Evolutionary conservation across 2,888 invertebrate genomes (phyloP).

Genomic region (Agrochola lychnidis): DNA sequence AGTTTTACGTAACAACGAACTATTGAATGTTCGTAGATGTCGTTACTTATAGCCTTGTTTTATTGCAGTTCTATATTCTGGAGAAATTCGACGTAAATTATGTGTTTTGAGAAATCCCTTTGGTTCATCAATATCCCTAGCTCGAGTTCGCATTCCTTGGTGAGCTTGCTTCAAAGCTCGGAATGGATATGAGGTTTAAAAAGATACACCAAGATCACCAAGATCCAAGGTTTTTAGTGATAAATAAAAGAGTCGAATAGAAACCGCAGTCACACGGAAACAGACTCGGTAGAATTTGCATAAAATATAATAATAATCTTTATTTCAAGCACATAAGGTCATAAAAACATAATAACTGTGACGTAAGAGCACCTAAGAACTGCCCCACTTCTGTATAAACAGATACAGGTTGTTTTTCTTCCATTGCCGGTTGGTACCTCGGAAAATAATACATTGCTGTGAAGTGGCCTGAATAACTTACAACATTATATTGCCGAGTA

Average conservation of each 20-base stretch:
- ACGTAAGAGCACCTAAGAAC: slow-evolving; percentile 38
- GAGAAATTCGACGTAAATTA: too few species aligned
- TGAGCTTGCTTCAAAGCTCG: too few species aligned
- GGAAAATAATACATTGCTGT: slow-evolving; percentile 49
- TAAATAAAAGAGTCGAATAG: not conserved
- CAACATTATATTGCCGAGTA: slow-evolving; percentile 48
- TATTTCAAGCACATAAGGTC: slow-evolving; percentile 4
- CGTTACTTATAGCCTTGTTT: not conserved
- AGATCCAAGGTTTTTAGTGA: not conserved
- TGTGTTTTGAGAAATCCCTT: not conserved
- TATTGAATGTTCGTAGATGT: not conserved
- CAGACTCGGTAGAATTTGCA: not conserved
- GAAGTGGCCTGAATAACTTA: slow-evolving; percentile 56
- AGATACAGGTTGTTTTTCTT: slow-evolving; percentile 41
- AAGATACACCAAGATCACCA: not conserved
- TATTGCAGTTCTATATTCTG: not conserved
- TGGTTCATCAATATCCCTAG: not conserved
- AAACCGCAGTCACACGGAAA: too few species aligned
- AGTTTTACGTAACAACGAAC: slow-evolving; percentile 4
- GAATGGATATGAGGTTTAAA: not conserved
- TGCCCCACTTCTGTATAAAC: slow-evolving; percentile 41
- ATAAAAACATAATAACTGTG: slow-evolving; percentile 30
- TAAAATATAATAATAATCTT: slow-evolving; percentile 9
- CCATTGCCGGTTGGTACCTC: slow-evolving; percentile 38
- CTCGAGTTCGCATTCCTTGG: not conserved